phyloP scores from a whole-genome alignment of 1,140 invertebrate genomes.

The Drosophila ironensis region DNA sequence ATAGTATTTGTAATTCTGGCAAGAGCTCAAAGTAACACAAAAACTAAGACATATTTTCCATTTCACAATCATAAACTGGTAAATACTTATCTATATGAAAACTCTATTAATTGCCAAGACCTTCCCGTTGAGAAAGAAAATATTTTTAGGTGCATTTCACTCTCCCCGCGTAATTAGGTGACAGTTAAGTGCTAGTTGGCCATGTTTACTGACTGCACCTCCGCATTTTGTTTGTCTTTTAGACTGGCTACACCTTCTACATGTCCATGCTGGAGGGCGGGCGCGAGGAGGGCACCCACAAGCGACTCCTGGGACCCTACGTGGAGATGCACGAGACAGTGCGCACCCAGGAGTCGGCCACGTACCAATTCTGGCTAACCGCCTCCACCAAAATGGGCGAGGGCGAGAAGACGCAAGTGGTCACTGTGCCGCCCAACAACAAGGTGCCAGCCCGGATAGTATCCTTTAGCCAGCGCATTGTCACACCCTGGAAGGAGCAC shows the following conservation, averaged over 20 bases:
- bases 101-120: too few species aligned
- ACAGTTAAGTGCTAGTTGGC: background rate
- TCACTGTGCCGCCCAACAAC: slow-evolving; percentile 89
- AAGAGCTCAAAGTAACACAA: too few species aligned
- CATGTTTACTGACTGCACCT: background rate
- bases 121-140: too few species aligned
- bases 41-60: too few species aligned
- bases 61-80: too few species aligned
- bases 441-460: slow-evolving; percentile 92
- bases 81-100: too few species aligned
- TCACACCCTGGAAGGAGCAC: slow-evolving; percentile 93
- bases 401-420: slow-evolving; percentile 89
- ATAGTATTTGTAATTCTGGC: too few species aligned
- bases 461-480: slow-evolving; percentile 89
- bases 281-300: slow-evolving; percentile 88
- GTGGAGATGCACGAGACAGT: slow-evolving; percentile 88
- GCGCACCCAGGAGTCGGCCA: slow-evolving; percentile 87
- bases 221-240: background rate
- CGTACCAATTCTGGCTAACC: slow-evolving; percentile 91
- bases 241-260: slow-evolving; percentile 89
- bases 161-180: background rate
- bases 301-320: slow-evolving; percentile 86
- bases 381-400: slow-evolving; percentile 91
- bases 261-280: slow-evolving; percentile 90
- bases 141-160: background rate